Conservation (phyloP, 2,797 vertebrate species). For the Phoebastria nigripes region DNA sequence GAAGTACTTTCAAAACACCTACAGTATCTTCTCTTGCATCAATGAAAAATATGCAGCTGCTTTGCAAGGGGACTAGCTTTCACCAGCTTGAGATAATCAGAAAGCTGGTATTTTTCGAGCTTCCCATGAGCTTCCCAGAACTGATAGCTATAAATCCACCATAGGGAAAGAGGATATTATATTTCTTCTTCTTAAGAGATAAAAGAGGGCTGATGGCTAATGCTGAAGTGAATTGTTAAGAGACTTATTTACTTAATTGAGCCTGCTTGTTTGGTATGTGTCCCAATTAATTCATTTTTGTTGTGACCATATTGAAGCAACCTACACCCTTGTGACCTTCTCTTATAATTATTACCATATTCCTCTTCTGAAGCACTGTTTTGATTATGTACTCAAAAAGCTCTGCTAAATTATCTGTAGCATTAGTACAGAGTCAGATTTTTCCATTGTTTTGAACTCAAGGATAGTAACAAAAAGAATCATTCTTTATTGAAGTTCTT, state of each 20-base stretch:
- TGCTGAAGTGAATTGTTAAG: constrained; percentile 61
- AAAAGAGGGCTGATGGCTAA: constrained; percentile 42
- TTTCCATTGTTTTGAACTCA: constrained; percentile 33
- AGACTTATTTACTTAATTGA: constrained; percentile 63
- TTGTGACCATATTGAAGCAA: constrained; percentile 57
- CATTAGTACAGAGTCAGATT: background rate
- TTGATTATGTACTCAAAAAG: constrained; percentile 58
- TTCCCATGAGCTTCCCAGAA: background rate
- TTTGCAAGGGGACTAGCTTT: background rate
- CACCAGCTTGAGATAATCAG: background rate
- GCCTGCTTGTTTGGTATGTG: constrained; percentile 55
- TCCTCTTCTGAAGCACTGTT: constrained; percentile 45
- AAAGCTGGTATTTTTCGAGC: background rate
- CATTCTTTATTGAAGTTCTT: constrained; percentile 9
- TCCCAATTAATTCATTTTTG: constrained; percentile 65
- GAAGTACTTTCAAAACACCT: background rate
- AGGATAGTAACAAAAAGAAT: background rate
- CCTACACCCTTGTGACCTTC: constrained; percentile 56
- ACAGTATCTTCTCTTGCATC: background rate
- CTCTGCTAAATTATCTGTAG: constrained; percentile 50
- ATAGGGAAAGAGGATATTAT: background rate
- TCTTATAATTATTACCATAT: constrained; percentile 30
- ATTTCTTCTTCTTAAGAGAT: constrained; percentile 36
- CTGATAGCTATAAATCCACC: background rate
- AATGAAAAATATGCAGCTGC: background rate